Percentiles rank a stretch among this genome's conserved stretches.
Conservation (phyloP, 1,140 invertebrate species). For the Drosophila ambigua region DNA sequence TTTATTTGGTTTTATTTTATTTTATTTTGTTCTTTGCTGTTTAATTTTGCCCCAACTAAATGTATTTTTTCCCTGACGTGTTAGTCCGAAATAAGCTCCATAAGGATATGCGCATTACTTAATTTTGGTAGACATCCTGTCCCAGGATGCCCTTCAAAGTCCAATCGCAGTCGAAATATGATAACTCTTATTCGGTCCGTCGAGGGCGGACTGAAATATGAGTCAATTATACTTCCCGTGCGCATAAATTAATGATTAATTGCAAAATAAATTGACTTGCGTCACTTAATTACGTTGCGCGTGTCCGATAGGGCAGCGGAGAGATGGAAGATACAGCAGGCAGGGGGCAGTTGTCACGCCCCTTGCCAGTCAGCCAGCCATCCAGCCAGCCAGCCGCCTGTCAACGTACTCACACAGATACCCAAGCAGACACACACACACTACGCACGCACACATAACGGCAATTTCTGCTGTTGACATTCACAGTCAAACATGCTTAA, state of each 20-base stretch:
- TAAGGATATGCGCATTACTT: too few relatives aligned
- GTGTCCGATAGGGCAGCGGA: conserved; percentile 36
- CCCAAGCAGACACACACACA: conserved; percentile 8
- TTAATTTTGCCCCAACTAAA: too few relatives aligned
- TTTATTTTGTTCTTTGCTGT: too few relatives aligned
- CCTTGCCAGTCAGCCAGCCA: conserved; percentile 23
- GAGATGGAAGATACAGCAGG: conserved; percentile 21
- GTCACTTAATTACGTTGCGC: conserved; percentile 72
- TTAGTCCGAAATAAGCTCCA: too few relatives aligned
- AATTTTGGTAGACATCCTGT: not conserved
- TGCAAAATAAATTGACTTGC: conserved; percentile 83
- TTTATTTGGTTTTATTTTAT: too few relatives aligned
- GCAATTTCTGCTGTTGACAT: conserved; percentile 77
- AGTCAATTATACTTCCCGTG: conserved; percentile 79
- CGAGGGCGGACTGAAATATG: conserved; percentile 67
- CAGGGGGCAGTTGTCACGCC: conserved; percentile 45
- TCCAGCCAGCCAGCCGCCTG: conserved; percentile 35
- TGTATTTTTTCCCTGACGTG: too few relatives aligned
- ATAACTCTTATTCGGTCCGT: conserved; percentile 20
- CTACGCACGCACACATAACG: conserved; percentile 38
- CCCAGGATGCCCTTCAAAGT: not conserved
- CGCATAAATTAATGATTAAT: conserved; percentile 83
- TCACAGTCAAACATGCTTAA: conserved; percentile 83
- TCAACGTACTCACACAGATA: conserved; percentile 48
- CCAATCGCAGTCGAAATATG: conserved; percentile 23